phyloP scores from a whole-genome alignment of 2,113 vertebrate species.

The Globicephala melas region DNA sequence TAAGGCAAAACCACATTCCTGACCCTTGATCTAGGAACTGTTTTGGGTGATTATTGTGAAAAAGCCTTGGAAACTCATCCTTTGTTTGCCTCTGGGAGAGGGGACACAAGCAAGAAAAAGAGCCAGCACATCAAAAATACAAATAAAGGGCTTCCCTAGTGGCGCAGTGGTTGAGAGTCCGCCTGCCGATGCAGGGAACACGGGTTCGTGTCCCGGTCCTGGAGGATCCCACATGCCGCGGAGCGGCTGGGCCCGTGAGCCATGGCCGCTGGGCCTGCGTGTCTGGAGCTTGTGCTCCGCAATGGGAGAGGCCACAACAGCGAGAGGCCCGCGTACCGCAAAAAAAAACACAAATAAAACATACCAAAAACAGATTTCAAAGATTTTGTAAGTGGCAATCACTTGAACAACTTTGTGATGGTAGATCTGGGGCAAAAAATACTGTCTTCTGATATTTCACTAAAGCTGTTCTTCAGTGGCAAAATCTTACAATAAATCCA shows the following conservation, averaged over 20 bases:
- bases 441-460: not conserved
- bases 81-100: not conserved
- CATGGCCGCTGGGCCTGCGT: too few relatives aligned
- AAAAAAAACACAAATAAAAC: conserved; percentile 15
- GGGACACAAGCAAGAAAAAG: not conserved
- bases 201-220: too few relatives aligned
- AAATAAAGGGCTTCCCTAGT: not conserved
- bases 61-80: not conserved
- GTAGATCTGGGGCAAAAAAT: conserved; percentile 1
- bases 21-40: not conserved
- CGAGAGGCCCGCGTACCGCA: too few relatives aligned
- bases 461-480: not conserved
- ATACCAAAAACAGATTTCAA: not conserved
- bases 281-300: too few relatives aligned
- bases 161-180: too few relatives aligned
- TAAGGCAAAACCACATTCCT: not conserved
- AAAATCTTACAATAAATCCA: not conserved
- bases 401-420: conserved; percentile 2
- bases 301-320: too few relatives aligned
- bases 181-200: too few relatives aligned
- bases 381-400: conserved; percentile 4
- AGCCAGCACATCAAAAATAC: not conserved
- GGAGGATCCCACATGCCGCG: too few relatives aligned
- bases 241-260: too few relatives aligned
- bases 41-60: not conserved